These are phyloP conservation scores for Akabosia matsudoensis DNA, from an alignment of 1,140 invertebrate species.

Conservation along the genomic window DNA sequence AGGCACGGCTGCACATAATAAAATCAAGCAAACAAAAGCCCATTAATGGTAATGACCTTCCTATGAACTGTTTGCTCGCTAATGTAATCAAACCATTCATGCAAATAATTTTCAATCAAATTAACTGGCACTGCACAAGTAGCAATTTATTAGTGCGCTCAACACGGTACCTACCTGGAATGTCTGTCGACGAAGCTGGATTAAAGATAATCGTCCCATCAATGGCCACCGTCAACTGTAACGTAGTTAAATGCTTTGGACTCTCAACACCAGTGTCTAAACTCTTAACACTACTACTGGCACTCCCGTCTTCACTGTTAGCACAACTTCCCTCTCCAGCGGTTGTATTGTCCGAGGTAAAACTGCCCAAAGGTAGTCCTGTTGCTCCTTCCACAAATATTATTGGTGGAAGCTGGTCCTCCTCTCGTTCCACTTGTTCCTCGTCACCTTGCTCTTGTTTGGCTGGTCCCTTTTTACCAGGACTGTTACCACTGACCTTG, in stretches of 20 bases:
- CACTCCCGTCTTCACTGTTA: not conserved
- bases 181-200: not conserved
- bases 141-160: not conserved
- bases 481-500: not conserved
- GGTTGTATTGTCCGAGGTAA: no score
- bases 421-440: not conserved
- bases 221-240: not conserved
- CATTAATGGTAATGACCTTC: not conserved
- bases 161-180: not conserved
- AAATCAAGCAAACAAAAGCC: not conserved
- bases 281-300: not conserved
- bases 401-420: not conserved
- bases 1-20: not conserved
- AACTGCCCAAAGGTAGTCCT: not conserved
- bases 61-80: no score
- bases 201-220: not conserved
- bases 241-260: not conserved
- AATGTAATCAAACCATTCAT: not conserved
- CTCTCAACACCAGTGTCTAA: not conserved
- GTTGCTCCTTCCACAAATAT: not conserved
- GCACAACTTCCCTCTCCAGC: not conserved
- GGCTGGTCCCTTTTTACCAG: not conserved
- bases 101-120: not conserved
- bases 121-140: not conserved
- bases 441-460: not conserved